Evolutionary conservation across 2,797 vertebrate species (phyloP), one percentile per base, ranked within the genome.

Genomic region (Chelmon rostratus): DNA sequence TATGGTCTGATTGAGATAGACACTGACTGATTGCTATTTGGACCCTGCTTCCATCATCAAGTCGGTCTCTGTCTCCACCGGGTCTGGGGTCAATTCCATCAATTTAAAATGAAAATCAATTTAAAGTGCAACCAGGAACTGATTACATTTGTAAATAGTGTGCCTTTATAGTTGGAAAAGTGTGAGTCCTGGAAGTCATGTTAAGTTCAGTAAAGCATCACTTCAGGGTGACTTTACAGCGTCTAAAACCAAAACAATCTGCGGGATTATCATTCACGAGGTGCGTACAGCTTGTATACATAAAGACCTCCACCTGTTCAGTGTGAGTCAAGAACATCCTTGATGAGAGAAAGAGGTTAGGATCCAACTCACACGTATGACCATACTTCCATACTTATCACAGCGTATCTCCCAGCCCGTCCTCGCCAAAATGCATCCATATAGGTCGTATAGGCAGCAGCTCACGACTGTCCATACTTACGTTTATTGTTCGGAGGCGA

Each of bases 1-100:
- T 88, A 67, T 76, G 79, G 80, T 80, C 85, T 88, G 88, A 91
- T 86, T 87, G 89, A 87, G 87, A 90, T 53, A 61, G 90, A 89
- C 89, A 79, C 74, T 73, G 87, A 85, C 69, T 89, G 89, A 90
- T 92, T 88, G 83, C 74, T 83, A 69, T 86, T 84, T 89, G 79
- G 81, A 72, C 70, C 69, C 63, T 18, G 28, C 85, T 85, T 76
- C 74, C 72, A 83, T 88, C 75, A 86, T 88, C 78, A 79, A 79
- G 84, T 78, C 68, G 33, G 47, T 35, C 54, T 79, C 82, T 23
- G 49, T 63, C 66, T 83, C 61, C 79, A 57, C 25, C 64, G 23
- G 70, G 57, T 82, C 86, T 70, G 21, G 28, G 73, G 81, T 88
- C 87, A 89, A 54, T 65, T 72, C 57, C 76, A 77, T 89, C 80